These are phyloP conservation scores for Pogonomyrmex barbatus DNA, from an alignment of 1,140 invertebrate genomes.

Conservation along the genomic window DNA sequence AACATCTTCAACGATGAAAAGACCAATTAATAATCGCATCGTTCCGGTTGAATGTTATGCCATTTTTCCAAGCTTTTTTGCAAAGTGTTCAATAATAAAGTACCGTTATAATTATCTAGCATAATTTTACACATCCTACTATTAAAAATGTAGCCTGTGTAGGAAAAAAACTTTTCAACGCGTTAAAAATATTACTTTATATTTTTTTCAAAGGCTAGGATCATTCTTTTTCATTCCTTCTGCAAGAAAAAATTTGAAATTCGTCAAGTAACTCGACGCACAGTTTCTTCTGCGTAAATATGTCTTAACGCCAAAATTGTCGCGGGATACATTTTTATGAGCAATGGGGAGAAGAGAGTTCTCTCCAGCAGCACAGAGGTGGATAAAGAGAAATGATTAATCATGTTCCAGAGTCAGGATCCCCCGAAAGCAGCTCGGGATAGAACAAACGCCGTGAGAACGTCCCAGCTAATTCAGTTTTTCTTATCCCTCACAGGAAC, in stretches of 20 bases:
- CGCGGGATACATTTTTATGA: conserved; percentile 56
- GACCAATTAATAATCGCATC: conserved; percentile 11
- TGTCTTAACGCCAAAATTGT: conserved; percentile 30
- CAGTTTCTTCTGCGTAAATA: conserved; percentile 35
- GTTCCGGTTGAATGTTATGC: not conserved
- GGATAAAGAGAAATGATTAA: conserved; percentile 64
- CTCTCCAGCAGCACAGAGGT: not conserved
- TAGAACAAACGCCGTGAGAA: conserved; percentile 45
- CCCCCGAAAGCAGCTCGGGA: not conserved
- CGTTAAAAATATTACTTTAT: not conserved
- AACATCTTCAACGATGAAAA: not conserved
- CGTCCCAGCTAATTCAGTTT: conserved; percentile 51
- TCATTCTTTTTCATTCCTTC: not conserved
- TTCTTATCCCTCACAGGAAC: conserved; percentile 22
- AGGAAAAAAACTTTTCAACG: not conserved
- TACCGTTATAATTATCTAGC: not conserved
- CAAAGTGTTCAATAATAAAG: not conserved
- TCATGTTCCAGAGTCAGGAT: conserved; percentile 36
- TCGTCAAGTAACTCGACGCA: not conserved
- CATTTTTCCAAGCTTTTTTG: not conserved
- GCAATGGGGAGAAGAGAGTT: not conserved
- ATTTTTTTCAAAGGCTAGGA: not conserved
- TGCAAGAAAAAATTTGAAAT: conserved; percentile 1
- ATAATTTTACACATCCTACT: not conserved
- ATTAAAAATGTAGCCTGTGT: not conserved